Percentiles rank a stretch among this genome's conserved stretches.
Evolutionary conservation across 2,888 invertebrate species (phyloP).

Genomic region (Perizoma affinitatum): DNA sequence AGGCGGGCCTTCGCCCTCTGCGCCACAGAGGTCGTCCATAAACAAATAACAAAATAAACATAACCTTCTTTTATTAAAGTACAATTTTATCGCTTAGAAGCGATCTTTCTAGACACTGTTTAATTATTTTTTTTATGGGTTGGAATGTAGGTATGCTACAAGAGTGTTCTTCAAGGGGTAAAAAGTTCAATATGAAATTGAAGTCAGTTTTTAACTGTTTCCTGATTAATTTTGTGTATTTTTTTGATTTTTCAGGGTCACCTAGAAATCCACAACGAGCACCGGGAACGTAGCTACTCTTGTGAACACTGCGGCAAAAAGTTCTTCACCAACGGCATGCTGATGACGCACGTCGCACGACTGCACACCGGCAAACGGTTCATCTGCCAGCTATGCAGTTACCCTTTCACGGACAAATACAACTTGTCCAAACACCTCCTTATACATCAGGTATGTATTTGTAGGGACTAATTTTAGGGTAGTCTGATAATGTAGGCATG

Average conservation of each 20-base stretch:
- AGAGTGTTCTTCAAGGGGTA: too few relatives aligned
- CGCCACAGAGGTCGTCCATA: too few relatives aligned
- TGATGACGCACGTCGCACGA: slow-evolving; percentile 60
- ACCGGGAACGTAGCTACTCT: slow-evolving; percentile 62
- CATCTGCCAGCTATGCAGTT: slow-evolving; percentile 70
- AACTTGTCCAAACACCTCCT: slow-evolving; percentile 70
- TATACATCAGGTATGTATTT: slow-evolving; percentile 51
- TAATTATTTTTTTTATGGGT: too few relatives aligned
- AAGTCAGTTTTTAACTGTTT: too few relatives aligned
- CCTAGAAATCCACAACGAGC: slow-evolving; percentile 69
- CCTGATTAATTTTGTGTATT: not conserved
- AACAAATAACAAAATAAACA: not conserved
- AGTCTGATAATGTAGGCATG: too few relatives aligned
- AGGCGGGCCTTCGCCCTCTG: too few relatives aligned
- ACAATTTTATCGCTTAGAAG: too few relatives aligned
- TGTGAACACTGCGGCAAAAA: slow-evolving; percentile 77
- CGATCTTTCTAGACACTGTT: too few relatives aligned
- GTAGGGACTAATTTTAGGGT: not conserved
- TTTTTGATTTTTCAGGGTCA: slow-evolving; percentile 62
- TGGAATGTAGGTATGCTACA: too few relatives aligned
- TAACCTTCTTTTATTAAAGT: too few relatives aligned
- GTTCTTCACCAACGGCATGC: slow-evolving; percentile 65
- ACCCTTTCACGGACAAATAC: slow-evolving; percentile 71
- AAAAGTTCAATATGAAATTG: too few relatives aligned
- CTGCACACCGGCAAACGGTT: slow-evolving; percentile 65